These are phyloP conservation scores for Polyploca ridens DNA, from an alignment of 2,888 invertebrate species.

Conservation along the genomic window DNA sequence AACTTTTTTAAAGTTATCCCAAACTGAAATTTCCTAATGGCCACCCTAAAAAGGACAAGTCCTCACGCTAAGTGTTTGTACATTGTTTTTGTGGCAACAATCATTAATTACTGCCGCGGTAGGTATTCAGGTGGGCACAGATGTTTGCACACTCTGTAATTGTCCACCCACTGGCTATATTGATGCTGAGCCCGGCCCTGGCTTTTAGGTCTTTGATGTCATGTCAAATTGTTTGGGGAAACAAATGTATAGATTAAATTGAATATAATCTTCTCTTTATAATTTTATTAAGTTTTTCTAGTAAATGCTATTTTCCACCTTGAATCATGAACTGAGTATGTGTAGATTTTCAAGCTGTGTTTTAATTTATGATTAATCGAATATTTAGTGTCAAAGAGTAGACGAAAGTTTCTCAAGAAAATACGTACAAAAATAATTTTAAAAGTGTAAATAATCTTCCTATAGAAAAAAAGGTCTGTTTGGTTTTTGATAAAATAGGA, in stretches of 20 bases:
- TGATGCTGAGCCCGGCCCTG: slow-evolving; percentile 57
- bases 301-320: too few species aligned
- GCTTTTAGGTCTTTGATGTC: slow-evolving; percentile 17
- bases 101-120: slow-evolving; percentile 67
- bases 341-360: too few species aligned
- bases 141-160: slow-evolving; percentile 74
- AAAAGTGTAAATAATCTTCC: too few species aligned
- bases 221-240: slow-evolving; percentile 3
- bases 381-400: too few species aligned
- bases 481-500: too few species aligned
- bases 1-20: too few species aligned
- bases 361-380: too few species aligned
- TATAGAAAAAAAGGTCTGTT: too few species aligned
- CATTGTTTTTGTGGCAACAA: slow-evolving; percentile 74
- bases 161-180: slow-evolving; percentile 70
- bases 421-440: too few species aligned
- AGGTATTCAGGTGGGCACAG: slow-evolving; percentile 72
- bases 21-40: slow-evolving; percentile 28
- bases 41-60: slow-evolving; percentile 63
- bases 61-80: slow-evolving; percentile 60
- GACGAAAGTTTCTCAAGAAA: too few species aligned
- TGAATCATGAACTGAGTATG: too few species aligned
- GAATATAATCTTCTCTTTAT: background rate
- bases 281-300: background rate
- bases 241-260: background rate